Conservation (phyloP, 1,140 invertebrate genomes). For the Holcopasites calliopsidis region DNA sequence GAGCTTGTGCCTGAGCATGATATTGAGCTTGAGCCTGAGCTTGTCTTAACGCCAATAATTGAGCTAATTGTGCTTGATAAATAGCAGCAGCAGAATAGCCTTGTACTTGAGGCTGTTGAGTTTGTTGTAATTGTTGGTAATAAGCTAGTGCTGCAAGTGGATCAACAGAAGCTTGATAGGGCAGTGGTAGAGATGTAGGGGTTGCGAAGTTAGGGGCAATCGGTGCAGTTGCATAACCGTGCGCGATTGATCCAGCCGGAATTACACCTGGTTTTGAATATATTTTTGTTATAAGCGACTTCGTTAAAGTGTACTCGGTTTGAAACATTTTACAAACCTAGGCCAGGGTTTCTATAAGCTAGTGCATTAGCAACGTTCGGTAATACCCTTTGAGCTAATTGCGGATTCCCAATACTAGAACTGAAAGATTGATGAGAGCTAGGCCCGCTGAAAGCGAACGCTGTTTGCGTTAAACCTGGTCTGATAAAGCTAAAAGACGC, state of each 20-base stretch:
- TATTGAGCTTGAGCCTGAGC: conserved; percentile 51
- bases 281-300: background rate
- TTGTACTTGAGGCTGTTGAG: conserved; percentile 55
- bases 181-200: conserved; percentile 1
- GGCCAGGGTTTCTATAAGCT: conserved; percentile 70
- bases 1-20: conserved; percentile 51
- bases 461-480: conserved; percentile 73
- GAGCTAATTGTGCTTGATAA: conserved; percentile 62
- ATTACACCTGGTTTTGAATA: conserved; percentile 46
- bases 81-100: conserved; percentile 33
- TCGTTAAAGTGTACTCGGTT: background rate
- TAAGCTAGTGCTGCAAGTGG: conserved; percentile 55
- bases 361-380: conserved; percentile 70
- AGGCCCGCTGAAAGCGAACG: conserved; percentile 71
- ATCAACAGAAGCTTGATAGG: conserved; percentile 45
- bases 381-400: conserved; percentile 66
- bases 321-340: conserved; percentile 55
- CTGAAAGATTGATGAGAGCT: conserved; percentile 74
- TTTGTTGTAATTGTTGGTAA: conserved; percentile 62
- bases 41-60: conserved; percentile 58
- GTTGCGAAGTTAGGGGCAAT: conserved; percentile 20
- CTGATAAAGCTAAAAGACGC: conserved; percentile 73
- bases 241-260: conserved; percentile 44
- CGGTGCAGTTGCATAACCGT: conserved; percentile 42
- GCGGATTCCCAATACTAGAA: conserved; percentile 71